Conservation (phyloP, 2,113 vertebrate genomes). For the Chloebia gouldiae region DNA sequence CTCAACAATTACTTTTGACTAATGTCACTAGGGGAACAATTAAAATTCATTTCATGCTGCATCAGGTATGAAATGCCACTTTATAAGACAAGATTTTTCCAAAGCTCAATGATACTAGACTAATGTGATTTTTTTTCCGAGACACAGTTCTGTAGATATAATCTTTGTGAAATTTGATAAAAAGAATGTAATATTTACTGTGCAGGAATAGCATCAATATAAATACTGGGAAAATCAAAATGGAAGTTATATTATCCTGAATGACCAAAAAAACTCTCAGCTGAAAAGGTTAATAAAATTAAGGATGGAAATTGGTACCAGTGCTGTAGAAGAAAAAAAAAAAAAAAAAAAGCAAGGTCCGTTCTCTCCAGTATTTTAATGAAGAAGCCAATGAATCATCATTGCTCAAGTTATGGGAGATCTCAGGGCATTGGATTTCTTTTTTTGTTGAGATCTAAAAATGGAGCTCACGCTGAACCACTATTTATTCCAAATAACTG, state of each 20-base stretch:
- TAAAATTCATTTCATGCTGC: constrained; percentile 31
- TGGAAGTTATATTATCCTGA: neutral
- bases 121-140: neutral
- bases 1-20: neutral
- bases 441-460: neutral
- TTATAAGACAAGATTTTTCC: neutral
- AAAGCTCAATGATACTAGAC: neutral
- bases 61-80: neutral
- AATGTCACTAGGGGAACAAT: neutral
- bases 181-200: neutral
- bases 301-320: neutral
- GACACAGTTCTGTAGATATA: neutral
- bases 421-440: neutral
- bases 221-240: neutral
- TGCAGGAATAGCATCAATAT: neutral
- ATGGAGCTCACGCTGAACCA: neutral
- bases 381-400: neutral
- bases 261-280: neutral
- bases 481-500: neutral
- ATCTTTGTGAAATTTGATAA: neutral
- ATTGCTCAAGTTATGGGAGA: neutral
- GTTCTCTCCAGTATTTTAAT: neutral
- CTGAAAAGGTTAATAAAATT: neutral
- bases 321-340: neutral
- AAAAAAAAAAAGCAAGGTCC: neutral